These are phyloP conservation scores for Pipistrellus kuhlii DNA, from an alignment of 2,797 vertebrate genomes.

Conservation along the genomic window DNA sequence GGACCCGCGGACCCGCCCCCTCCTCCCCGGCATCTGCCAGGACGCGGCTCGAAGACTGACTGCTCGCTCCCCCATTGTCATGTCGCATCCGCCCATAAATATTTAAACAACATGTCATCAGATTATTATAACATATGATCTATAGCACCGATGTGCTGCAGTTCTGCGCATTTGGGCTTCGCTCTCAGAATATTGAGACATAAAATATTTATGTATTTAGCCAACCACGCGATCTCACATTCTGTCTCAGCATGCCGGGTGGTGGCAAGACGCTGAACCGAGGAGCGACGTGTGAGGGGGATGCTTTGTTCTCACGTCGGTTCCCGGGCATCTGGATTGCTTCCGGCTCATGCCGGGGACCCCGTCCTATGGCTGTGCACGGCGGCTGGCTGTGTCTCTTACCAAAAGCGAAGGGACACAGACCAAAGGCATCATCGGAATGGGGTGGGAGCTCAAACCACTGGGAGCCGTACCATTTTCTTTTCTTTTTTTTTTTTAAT, in stretches of 20 bases:
- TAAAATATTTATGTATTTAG: constrained; percentile 79
- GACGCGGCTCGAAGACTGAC: constrained; percentile 62
- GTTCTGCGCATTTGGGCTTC: constrained; percentile 72
- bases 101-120: constrained; percentile 79
- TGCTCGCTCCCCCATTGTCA: constrained; percentile 56
- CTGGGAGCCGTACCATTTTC: background rate
- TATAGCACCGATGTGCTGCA: constrained; percentile 70
- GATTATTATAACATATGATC: constrained; percentile 78
- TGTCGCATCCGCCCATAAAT: constrained; percentile 65
- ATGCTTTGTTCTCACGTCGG: constrained; percentile 66
- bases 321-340: constrained; percentile 65
- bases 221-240: constrained; percentile 79
- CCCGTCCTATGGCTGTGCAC: background rate
- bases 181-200: constrained; percentile 79
- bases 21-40: background rate
- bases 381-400: background rate
- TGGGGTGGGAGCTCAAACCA: background rate
- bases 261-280: constrained; percentile 71
- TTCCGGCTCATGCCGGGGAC: constrained; percentile 45
- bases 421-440: background rate
- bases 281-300: constrained; percentile 56
- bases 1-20: background rate
- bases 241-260: constrained; percentile 80
- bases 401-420: background rate
- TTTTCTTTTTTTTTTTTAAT: too few relatives aligned